Evolutionary conservation across 2,797 vertebrate genomes (phyloP).

Genomic region (Leucoraja ocellata): DNA sequence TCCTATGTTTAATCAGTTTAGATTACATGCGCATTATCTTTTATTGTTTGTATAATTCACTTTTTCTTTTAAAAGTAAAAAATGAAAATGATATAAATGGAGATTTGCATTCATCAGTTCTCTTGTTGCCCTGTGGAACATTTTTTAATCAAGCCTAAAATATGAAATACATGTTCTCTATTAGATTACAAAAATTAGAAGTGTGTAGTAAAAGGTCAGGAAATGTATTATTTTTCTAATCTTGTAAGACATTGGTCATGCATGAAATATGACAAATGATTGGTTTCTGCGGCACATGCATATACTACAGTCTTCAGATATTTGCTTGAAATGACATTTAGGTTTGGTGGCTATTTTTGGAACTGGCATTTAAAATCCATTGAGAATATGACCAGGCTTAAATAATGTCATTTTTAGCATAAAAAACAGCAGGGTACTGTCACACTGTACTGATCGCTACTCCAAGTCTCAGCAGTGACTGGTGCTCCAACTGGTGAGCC

Average conservation of each 20-base stretch:
- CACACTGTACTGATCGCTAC: conserved; percentile 23
- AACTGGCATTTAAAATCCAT: conserved; percentile 26
- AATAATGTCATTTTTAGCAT: conserved; percentile 37
- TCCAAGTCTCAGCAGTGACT: conserved; percentile 34
- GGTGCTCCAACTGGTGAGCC: conserved; percentile 15
- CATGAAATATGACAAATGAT: conserved; percentile 31
- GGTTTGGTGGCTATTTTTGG: conserved; percentile 34
- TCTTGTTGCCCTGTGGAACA: neutral
- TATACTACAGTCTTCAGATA: neutral
- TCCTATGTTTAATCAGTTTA: conserved; percentile 12
- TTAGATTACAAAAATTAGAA: conserved; percentile 32
- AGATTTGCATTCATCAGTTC: neutral
- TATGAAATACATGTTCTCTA: neutral
- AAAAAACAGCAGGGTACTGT: conserved; percentile 20
- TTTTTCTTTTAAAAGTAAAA: neutral
- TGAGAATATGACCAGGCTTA: conserved; percentile 17
- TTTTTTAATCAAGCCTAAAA: conserved; percentile 21
- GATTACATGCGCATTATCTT: neutral
- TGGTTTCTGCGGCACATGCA: neutral
- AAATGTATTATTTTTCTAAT: conserved; percentile 38
- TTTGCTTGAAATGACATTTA: conserved; percentile 35
- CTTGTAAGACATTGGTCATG: conserved; percentile 22
- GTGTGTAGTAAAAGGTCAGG: conserved; percentile 25
- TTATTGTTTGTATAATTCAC: neutral
- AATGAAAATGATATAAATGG: neutral